Percentiles rank a stretch among this genome's conserved stretches.
phyloP scores from a whole-genome alignment of 2,888 invertebrate genomes.

The Diplazon laetatorius region DNA sequence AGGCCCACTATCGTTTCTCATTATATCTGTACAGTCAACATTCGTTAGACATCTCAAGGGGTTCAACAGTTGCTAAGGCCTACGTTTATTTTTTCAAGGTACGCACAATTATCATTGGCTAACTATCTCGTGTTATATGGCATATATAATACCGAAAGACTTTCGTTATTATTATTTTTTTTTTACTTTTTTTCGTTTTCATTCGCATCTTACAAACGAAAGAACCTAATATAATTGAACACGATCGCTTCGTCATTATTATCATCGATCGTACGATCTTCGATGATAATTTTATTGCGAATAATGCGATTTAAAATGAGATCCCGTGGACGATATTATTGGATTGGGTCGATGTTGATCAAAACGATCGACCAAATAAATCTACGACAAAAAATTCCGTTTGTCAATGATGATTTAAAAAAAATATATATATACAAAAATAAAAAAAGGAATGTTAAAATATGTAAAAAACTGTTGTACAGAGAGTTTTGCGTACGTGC shows the following conservation, averaged over 20 bases:
- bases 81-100: slow-evolving; percentile 72
- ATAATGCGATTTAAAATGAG: slow-evolving; percentile 56
- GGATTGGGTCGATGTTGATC: slow-evolving; percentile 54
- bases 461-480: slow-evolving; percentile 35
- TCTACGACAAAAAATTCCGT: slow-evolving; percentile 18
- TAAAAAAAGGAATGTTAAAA: slow-evolving; percentile 16
- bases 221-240: slow-evolving; percentile 58
- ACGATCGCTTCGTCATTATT: slow-evolving; percentile 54
- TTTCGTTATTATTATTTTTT: slow-evolving; percentile 57
- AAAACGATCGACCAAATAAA: too few species aligned
- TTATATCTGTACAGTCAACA: slow-evolving; percentile 71
- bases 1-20: slow-evolving; percentile 53
- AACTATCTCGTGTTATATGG: slow-evolving; percentile 44
- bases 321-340: slow-evolving; percentile 59
- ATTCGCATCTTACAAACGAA: slow-evolving; percentile 42
- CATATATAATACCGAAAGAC: slow-evolving; percentile 60
- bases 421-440: slow-evolving; percentile 25
- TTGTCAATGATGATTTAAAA: slow-evolving; percentile 21
- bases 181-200: background rate
- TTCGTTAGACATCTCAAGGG: slow-evolving; percentile 76
- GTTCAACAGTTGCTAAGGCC: slow-evolving; percentile 77
- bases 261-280: slow-evolving; percentile 15
- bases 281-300: slow-evolving; percentile 27
- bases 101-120: slow-evolving; percentile 70
- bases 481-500: slow-evolving; percentile 30